phyloP scores from a whole-genome alignment of 2,113 vertebrate genomes.

The Saccopteryx bilineata region DNA sequence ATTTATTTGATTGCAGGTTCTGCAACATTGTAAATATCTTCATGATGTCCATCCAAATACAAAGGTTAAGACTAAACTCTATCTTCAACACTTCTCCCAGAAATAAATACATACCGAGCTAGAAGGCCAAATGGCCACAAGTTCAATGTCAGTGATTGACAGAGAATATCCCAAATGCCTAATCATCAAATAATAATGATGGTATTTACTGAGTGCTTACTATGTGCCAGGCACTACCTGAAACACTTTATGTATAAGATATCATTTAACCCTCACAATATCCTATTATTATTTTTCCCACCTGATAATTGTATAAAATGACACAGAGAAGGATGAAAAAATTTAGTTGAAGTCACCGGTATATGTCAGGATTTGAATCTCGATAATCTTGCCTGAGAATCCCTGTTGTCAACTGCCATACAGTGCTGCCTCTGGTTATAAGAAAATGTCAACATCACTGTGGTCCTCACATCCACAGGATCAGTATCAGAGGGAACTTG shows the following conservation, averaged over 20 bases:
- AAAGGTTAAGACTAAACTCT: not conserved
- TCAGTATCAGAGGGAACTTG: not conserved
- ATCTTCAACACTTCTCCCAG: conserved; percentile 34
- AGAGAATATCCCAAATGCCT: not conserved
- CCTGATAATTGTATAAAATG: not conserved
- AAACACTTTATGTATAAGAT: not conserved
- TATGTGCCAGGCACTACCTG: not conserved
- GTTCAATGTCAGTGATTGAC: not conserved
- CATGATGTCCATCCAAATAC: not conserved
- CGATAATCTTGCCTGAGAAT: not conserved
- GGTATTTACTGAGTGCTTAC: not conserved
- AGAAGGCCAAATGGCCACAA: not conserved
- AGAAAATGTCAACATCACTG: not conserved
- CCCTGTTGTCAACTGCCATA: not conserved
- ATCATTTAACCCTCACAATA: not conserved
- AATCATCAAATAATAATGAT: not conserved
- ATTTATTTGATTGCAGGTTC: not conserved
- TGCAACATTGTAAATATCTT: not conserved
- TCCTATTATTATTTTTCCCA: not conserved
- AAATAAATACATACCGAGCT: not conserved
- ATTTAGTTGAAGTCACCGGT: not conserved
- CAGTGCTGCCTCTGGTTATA: not conserved
- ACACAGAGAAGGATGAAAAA: not conserved
- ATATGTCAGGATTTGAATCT: not conserved
- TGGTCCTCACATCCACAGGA: not conserved